Percentiles rank a stretch among this genome's conserved stretches.
phyloP scores from a whole-genome alignment of 1,140 invertebrate genomes.

The Sinonovacula constricta region DNA sequence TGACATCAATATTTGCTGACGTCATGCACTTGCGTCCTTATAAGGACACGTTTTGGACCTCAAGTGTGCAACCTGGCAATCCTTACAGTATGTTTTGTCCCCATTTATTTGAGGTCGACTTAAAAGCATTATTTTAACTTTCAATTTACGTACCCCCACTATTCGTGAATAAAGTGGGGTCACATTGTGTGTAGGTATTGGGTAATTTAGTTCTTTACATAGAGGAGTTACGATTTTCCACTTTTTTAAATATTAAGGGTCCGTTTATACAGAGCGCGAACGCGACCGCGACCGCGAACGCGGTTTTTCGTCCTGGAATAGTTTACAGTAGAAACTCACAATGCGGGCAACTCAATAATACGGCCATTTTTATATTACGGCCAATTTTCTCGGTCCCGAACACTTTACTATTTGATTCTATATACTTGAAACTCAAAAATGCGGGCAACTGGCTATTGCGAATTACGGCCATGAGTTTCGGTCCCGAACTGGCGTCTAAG shows the following conservation, averaged over 20 bases:
- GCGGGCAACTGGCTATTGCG: too few species aligned
- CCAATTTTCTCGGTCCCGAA: too few species aligned
- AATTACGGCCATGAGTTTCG: too few species aligned
- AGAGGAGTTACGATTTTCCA: neutral
- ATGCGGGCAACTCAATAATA: too few species aligned
- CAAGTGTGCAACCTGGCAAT: constrained; percentile 38
- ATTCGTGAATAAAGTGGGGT: neutral
- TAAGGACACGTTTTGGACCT: constrained; percentile 59
- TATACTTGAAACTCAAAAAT: too few species aligned
- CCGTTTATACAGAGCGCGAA: too few species aligned
- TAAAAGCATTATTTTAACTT: neutral
- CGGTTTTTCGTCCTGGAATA: too few species aligned
- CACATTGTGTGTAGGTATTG: neutral
- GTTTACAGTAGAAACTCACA: too few species aligned
- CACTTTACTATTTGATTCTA: too few species aligned
- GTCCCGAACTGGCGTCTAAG: too few species aligned
- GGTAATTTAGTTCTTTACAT: neutral
- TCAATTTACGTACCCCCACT: neutral
- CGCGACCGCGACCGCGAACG: too few species aligned
- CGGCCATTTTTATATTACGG: too few species aligned
- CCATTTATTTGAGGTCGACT: neutral
- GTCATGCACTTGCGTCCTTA: constrained; percentile 52
- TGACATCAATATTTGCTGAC: constrained; percentile 52
- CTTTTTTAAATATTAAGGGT: neutral
- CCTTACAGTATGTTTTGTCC: constrained; percentile 43